Percentiles rank a stretch among this genome's conserved stretches.
Evolutionary conservation across 2,797 vertebrate genomes (phyloP).

Genomic region (Fundulus diaphanus): DNA sequence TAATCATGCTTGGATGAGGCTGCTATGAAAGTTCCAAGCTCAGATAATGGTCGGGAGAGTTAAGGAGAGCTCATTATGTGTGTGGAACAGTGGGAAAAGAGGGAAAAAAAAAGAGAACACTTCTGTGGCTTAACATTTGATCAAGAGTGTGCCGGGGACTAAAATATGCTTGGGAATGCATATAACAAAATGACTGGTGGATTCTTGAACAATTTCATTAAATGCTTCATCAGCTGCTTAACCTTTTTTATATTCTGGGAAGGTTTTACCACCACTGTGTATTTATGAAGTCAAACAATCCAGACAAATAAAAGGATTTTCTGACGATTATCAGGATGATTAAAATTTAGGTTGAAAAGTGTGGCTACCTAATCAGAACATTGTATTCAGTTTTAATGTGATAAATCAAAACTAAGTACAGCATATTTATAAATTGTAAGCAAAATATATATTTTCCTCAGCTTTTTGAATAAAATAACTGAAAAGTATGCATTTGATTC

Average conservation of each 20-base stretch:
- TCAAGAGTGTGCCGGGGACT: background rate
- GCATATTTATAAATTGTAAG: background rate
- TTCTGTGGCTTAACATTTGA: background rate
- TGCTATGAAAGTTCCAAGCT: slow-evolving; percentile 1
- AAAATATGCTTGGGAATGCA: background rate
- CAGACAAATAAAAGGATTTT: background rate
- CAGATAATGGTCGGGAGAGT: slow-evolving; percentile 24
- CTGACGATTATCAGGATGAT: background rate
- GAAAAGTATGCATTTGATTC: background rate
- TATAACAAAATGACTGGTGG: background rate
- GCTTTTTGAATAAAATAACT: background rate
- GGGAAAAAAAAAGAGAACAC: background rate
- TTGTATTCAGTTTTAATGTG: background rate
- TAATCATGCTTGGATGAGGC: slow-evolving; percentile 30
- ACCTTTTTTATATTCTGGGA: background rate
- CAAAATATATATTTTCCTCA: background rate
- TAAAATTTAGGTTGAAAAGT: background rate
- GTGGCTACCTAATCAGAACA: background rate
- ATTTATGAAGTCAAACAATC: background rate
- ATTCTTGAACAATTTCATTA: background rate
- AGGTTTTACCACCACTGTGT: background rate
- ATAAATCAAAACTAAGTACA: background rate
- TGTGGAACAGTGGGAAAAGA: background rate
- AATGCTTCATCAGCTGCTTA: background rate
- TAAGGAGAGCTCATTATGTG: slow-evolving; percentile 8